These are phyloP conservation scores for Cacatua alba DNA, from an alignment of 2,113 vertebrate genomes.

Conservation along the genomic window DNA sequence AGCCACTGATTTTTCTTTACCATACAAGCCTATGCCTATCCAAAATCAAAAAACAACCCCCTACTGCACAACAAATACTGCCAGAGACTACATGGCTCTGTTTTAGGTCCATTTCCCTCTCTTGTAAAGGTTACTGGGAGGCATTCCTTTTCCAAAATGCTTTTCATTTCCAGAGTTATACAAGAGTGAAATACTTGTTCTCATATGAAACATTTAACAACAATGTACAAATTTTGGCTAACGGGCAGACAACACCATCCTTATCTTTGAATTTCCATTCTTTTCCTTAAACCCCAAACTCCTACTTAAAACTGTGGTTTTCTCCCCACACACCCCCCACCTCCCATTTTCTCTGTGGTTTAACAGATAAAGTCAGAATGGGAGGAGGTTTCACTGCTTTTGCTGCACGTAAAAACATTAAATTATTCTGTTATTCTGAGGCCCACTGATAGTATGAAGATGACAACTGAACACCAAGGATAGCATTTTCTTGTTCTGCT, in stretches of 20 bases:
- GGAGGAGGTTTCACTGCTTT: constrained; percentile 40
- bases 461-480: constrained; percentile 46
- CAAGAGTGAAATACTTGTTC: background rate
- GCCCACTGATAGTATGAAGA: constrained; percentile 39
- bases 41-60: background rate
- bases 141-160: background rate
- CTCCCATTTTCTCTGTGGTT: constrained; percentile 33
- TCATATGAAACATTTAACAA: background rate
- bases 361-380: constrained; percentile 62
- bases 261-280: constrained; percentile 27
- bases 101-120: background rate
- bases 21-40: background rate
- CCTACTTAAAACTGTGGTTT: constrained; percentile 16
- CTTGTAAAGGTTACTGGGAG: background rate
- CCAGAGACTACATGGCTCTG: fast-evolving
- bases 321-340: background rate
- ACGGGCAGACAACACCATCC: background rate
- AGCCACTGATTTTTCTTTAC: background rate
- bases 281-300: constrained; percentile 24
- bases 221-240: background rate
- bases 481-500: constrained; percentile 12
- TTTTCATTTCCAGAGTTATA: background rate
- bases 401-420: constrained; percentile 36
- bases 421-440: constrained; percentile 61
- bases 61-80: background rate